Base-by-base conservation (phyloP, 37 sponge, comb jelly and placozoan genomes). In the Cliona cf. orientalis region DNA sequence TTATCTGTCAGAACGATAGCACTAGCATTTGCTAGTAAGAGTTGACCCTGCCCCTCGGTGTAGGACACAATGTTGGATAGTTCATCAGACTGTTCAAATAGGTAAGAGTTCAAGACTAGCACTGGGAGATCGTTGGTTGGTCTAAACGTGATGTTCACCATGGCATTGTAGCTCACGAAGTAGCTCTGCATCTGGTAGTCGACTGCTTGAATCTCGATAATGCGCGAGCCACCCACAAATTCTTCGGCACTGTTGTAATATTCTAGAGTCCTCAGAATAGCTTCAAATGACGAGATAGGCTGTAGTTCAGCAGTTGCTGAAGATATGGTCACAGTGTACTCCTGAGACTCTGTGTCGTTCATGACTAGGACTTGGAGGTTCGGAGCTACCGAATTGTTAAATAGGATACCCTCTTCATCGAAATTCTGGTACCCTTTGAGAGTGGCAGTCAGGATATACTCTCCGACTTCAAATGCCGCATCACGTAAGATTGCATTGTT, bases 211-310 rank as follows among this genome's bases (percentile, higher is more conserved):
- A 93, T 75, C n/a, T 80, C 80, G 0, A 97, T 78, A 1, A 41
- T 80, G 1, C 97, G 71, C 36, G 42, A 57, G 6, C 42, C 58
- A 0, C 91, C 92, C 26, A 46, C n/a, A 40, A 92, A 67, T 74
- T 94, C 95, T 46, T 91, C 92, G 9, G 92, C 97, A 80, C 53
- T 45, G 70, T 94, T 91, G 72, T 58, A 91, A 64, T 97, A 97
- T 72, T 85, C 76, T 43, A 82, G 45, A n/a, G 91, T 75, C 21
- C 88, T 71, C n/a, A 96, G 71, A 11, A 93, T 83, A 23, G 85
- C 41, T 42, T 83, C 71, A 53, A 90, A 83, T 21, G 42, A 12
- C 26, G 44, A 73, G 44, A 93, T 90, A 17, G 93, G 84, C 37
- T 57, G 79, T 9, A 71, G 79, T 1, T 36, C 25, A 4, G 17